These are phyloP conservation scores for Lampropteryx suffumata DNA, from an alignment of 2,888 invertebrate genomes.

Conservation along the genomic window DNA sequence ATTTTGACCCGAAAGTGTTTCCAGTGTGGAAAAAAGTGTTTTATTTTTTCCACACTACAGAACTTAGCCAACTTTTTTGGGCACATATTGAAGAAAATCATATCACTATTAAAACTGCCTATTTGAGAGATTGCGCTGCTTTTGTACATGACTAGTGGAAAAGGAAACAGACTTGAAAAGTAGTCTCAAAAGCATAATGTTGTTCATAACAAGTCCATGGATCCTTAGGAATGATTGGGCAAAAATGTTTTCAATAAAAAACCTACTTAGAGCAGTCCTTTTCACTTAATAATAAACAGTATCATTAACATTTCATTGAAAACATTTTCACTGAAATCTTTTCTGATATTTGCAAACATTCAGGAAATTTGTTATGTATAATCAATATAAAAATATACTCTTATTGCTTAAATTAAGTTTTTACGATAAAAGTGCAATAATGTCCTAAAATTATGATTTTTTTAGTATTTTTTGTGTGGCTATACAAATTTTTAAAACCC, in stretches of 20 bases:
- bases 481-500: conserved; percentile 44
- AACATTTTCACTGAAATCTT: conserved; percentile 58
- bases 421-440: conserved; percentile 42
- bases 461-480: conserved; percentile 40
- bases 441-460: conserved; percentile 46
- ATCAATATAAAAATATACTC: conserved; percentile 42
- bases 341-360: conserved; percentile 51
- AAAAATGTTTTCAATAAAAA: conserved; percentile 47
- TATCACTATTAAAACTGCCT: conserved; percentile 52
- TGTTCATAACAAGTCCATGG: conserved; percentile 40
- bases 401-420: conserved; percentile 37
- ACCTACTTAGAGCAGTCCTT: conserved; percentile 37
- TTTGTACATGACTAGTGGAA: conserved; percentile 71
- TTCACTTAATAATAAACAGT: conserved; percentile 31
- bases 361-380: conserved; percentile 53
- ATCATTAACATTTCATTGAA: conserved; percentile 42
- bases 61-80: conserved; percentile 10
- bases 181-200: conserved; percentile 21
- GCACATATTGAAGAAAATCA: conserved; percentile 13
- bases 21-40: too few relatives aligned
- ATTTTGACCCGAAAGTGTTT: too few relatives aligned
- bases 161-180: conserved; percentile 47
- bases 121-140: conserved; percentile 66
- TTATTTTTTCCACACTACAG: too few relatives aligned
- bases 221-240: conserved; percentile 47